Evolutionary conservation across 2,113 vertebrate genomes (phyloP), one percentile per base, ranked within the genome.

Genomic region (Bujurquina vittata): DNA sequence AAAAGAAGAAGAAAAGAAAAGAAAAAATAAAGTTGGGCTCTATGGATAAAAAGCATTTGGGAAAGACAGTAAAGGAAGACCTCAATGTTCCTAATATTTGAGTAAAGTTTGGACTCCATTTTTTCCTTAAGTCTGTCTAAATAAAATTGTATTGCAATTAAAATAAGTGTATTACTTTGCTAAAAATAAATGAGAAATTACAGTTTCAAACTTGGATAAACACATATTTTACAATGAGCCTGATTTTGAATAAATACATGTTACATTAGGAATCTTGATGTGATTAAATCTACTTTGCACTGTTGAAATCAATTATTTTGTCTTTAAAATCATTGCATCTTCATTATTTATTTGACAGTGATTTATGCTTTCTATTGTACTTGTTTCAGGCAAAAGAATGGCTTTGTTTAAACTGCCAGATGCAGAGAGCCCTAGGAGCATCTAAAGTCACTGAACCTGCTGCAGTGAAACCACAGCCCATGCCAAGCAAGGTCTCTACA

Each of bases 331-430:
- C 4, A 22, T 29, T 26, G 7, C 5, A 12, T 0, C 14, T 22
- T 76, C 4, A 35, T 52, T 23, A 14, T 35, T 52, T 10, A 60
- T 62, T 7, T 26, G 43, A 69, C 0, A 8, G 23, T 52, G 10
- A 76, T 86, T 33, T 10, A 15, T 46, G 37, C 2, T 5, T 72
- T 73, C 10, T 2, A 33, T 77, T 79, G 1, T 6, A 31, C 15
- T 73, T 40, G 63, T 35, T 88, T 22, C 52, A 95, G 93, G 91
- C 82, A 56, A 89, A 95, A 22, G 97, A 99, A 89, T 98, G 97
- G 97, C 96, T 99, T 67, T 99, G 97, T 94, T 96, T 99, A 83
- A 98, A 96, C 91, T 99, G 97, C 89, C 97, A 99, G 93, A 96
- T 97, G 96, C 96, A 97, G 61, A 96, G 97, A 95, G 96, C 97